A percentile compares a stretch with the other conserved stretches of the same genome.
These are phyloP conservation scores for Gobiocypris rarus DNA, from an alignment of 2,113 vertebrate genomes.

Conservation along the genomic window DNA sequence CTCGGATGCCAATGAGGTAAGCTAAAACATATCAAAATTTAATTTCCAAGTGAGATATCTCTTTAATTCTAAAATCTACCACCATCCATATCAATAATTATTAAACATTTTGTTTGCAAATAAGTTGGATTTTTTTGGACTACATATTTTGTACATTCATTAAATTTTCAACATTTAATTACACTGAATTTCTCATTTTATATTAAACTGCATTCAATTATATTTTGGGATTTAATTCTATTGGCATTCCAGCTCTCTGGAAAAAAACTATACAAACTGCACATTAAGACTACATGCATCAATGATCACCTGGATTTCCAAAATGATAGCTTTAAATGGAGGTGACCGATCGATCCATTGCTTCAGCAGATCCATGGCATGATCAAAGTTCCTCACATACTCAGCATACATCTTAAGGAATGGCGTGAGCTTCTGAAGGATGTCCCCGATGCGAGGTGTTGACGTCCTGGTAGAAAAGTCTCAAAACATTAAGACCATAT, in stretches of 20 bases:
- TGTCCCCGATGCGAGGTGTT: slow-evolving; percentile 93
- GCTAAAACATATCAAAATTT: no score
- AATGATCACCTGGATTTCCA: slow-evolving; percentile 90
- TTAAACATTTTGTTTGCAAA: background rate
- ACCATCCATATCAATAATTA: background rate
- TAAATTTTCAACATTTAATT: no score
- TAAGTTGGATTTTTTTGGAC: background rate
- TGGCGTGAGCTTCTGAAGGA: slow-evolving; percentile 93
- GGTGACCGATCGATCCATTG: slow-evolving; percentile 88
- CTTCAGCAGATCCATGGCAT: slow-evolving; percentile 94
- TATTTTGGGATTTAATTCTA: no score
- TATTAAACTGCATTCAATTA: no score
- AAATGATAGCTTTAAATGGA: slow-evolving; percentile 90
- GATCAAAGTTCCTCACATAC: slow-evolving; percentile 95
- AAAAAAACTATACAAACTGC: background rate
- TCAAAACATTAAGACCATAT: background rate
- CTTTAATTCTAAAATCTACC: no score
- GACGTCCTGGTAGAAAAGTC: slow-evolving; percentile 64
- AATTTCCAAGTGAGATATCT: no score
- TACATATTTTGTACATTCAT: no score
- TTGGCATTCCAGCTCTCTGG: no score
- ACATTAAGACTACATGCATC: background rate
- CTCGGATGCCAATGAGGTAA: no score
- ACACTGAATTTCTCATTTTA: no score
- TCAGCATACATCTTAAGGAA: slow-evolving; percentile 99